Evolutionary conservation across 2,888 invertebrate genomes (phyloP), one percentile per base, ranked within the genome.

Genomic region (Ditylenchus weischeri): DNA sequence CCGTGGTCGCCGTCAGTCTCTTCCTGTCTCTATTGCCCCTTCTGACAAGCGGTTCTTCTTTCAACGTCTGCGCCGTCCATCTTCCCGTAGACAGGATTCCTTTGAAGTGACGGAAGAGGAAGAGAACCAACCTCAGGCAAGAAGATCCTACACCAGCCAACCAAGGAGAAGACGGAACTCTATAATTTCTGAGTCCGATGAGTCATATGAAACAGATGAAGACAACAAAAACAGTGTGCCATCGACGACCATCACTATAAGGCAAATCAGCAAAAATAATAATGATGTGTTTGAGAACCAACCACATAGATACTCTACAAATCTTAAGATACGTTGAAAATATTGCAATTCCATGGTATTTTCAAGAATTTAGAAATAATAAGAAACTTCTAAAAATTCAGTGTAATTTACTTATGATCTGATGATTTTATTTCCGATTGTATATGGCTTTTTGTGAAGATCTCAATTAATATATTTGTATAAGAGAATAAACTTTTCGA

Each of bases 31-130:
- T 47, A 6, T 19, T 19, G n/a, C 62, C n/a, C 49, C 62, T 1
- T 43, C 62, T 21, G 23, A 23, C n/a, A 18, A 47, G 48, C 48
- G 21, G n/a, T 48, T 36, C 13, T 62, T 62, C 19, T 62, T 62
- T 48, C 47, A 62, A 19, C 62, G 62, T n/a, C 43, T 62, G 1
- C 62, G 62, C n/a, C 43, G 38, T 18, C 62, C 57, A 43, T 65
- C 62, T 18, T 36, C 35, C 36, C 59, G 59, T 15, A 19, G 59
- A 7, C 21, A 18, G 13, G n/a, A 54, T 18, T 23, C 23, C n/a
- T 21, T 6, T 23, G 54, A 54, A 23, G 21, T 54, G 7, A 29
- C 21, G 11, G 23, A 54, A 18, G 54, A 54, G n/a, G 54, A 54
- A 23, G 11, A 29, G 10, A 18, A 54, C n/a, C 23, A 29, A 11